phyloP scores from a whole-genome alignment of 2,113 vertebrate genomes.

The Cynocephalus volans region DNA sequence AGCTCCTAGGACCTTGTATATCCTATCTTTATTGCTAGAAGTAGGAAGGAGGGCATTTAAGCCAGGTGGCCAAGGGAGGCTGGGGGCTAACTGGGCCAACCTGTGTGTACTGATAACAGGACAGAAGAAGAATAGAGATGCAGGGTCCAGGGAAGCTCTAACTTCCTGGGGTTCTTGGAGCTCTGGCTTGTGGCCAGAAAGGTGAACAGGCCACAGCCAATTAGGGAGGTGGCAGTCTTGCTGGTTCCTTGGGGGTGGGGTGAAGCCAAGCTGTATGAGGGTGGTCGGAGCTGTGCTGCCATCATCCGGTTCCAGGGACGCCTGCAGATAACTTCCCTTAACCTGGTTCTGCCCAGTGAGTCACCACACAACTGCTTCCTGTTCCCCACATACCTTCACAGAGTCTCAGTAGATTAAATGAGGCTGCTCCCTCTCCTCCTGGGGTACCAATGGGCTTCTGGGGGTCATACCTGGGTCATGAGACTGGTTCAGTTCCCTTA shows the following conservation, averaged over 20 bases:
- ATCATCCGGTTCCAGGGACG: constrained; percentile 81
- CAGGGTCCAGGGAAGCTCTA: neutral
- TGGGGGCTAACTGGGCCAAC: neutral
- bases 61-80: neutral
- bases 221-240: constrained; percentile 45
- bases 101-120: neutral
- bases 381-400: constrained; percentile 73
- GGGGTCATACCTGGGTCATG: constrained; percentile 48
- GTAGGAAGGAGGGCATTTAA: neutral
- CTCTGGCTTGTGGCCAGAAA: constrained; percentile 62
- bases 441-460: constrained; percentile 8
- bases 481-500: neutral
- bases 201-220: constrained; percentile 48
- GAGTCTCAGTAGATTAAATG: neutral
- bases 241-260: constrained; percentile 54
- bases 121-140: neutral
- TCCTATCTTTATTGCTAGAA: neutral
- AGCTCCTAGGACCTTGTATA: neutral
- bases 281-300: constrained; percentile 74
- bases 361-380: constrained; percentile 85
- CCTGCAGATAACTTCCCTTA: constrained; percentile 85
- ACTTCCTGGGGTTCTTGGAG: constrained; percentile 4
- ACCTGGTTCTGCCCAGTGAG: constrained; percentile 85
- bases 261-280: constrained; percentile 62
- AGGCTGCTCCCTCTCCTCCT: neutral